phyloP scores from a whole-genome alignment of 1,140 invertebrate species.

The Atta texana region DNA sequence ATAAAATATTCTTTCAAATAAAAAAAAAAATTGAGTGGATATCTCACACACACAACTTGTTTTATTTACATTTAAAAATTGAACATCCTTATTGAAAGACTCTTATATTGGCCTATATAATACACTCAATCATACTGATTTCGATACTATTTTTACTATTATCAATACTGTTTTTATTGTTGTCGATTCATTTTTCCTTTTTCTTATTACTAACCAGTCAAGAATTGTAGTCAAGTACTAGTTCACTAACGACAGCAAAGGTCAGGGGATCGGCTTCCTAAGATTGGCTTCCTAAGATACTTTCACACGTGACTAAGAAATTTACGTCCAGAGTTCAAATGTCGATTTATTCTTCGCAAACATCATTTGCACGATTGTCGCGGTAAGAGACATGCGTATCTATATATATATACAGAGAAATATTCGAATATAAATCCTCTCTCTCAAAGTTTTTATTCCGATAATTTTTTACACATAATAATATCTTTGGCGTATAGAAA shows the following conservation, averaged over 20 bases:
- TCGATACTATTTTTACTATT: background rate
- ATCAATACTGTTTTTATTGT: background rate
- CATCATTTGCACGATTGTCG: conserved; percentile 63
- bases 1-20: too few species aligned
- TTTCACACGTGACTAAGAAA: conserved; percentile 84
- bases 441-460: background rate
- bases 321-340: conserved; percentile 61
- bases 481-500: background rate
- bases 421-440: background rate
- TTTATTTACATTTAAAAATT: too few species aligned
- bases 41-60: too few species aligned
- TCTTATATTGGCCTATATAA: background rate
- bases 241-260: conserved; percentile 73
- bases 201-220: conserved; percentile 40
- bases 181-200: conserved; percentile 10
- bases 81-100: too few species aligned
- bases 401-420: background rate
- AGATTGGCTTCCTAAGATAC: conserved; percentile 80
- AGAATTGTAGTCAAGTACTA: conserved; percentile 32
- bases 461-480: background rate
- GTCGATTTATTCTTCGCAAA: conserved; percentile 73
- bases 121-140: background rate
- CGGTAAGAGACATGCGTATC: background rate
- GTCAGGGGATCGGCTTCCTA: conserved; percentile 78
- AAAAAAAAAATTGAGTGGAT: too few species aligned